A percentile compares a stretch with the other conserved stretches of the same genome.
Conservation (phyloP, 53 echinoderm and acorn worm species). For the Holothuria scabra region DNA sequence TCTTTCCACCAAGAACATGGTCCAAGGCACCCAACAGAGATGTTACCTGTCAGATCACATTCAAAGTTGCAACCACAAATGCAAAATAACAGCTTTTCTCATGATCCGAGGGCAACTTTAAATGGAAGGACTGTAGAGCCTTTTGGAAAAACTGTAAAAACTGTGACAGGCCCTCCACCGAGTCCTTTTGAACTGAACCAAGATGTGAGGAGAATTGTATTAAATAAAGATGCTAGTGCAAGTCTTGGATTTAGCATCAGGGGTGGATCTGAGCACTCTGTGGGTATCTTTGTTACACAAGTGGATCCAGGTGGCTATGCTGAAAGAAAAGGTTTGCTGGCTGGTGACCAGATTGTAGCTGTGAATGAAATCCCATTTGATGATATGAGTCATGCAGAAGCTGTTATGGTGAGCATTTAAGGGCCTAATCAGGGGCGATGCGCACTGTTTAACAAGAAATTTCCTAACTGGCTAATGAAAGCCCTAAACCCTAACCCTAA, state of each 20-base stretch:
- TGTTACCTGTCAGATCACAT: conserved; percentile 42
- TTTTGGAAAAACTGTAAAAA: conserved; percentile 73
- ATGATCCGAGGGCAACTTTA: neutral
- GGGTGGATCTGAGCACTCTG: conserved; percentile 87
- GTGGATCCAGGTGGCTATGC: conserved; percentile 83
- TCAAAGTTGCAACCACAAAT: too few species aligned
- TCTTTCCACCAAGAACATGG: conserved; percentile 44
- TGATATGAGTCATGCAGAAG: conserved; percentile 81
- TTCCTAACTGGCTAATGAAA: too few species aligned
- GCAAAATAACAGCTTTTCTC: too few species aligned
- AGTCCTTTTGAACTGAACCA: conserved; percentile 60
- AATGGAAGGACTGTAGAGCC: conserved; percentile 62
- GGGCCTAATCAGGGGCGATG: too few species aligned
- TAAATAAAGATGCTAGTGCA: conserved; percentile 43
- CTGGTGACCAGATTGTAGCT: conserved; percentile 87
- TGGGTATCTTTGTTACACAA: conserved; percentile 92
- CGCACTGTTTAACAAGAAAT: too few species aligned
- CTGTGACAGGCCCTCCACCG: conserved; percentile 48
- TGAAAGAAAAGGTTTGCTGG: conserved; percentile 73
- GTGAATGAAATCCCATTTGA: conserved; percentile 93
- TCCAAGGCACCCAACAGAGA: conserved; percentile 48
- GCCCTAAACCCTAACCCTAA: too few species aligned
- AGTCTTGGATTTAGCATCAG: conserved; percentile 91
- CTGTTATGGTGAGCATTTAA: conserved; percentile 91
- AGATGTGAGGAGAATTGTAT: conserved; percentile 69